Percentiles rank a stretch among this genome's conserved stretches.
Conservation (phyloP, 2,888 invertebrate genomes). For the Ommatoiulus sabulosus region DNA sequence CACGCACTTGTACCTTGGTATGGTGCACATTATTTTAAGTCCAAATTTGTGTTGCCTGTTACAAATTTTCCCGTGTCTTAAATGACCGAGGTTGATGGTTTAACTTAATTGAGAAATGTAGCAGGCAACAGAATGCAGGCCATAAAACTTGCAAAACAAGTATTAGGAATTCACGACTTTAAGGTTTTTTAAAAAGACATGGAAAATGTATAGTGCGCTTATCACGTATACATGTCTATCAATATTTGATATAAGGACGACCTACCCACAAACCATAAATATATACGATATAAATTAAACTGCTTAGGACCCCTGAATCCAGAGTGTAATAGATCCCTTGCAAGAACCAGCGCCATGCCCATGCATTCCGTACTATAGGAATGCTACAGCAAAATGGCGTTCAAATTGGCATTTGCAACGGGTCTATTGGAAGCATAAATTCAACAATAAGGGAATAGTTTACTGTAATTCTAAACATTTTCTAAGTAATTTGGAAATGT, state of each 20-base stretch:
- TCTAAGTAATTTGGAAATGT: background rate
- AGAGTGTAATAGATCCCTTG: conserved; percentile 12
- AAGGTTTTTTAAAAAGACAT: background rate
- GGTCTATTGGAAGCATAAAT: conserved; percentile 31
- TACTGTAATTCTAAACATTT: background rate
- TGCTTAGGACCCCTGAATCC: background rate
- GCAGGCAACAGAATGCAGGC: conserved; percentile 35
- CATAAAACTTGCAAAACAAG: conserved; percentile 2
- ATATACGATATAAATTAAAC: conserved; percentile 17
- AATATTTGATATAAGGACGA: background rate
- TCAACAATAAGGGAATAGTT: background rate
- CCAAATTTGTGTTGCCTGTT: conserved; percentile 13
- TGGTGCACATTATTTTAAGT: conserved; percentile 27
- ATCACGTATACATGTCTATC: background rate
- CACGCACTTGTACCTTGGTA: conserved; percentile 34
- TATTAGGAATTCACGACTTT: conserved; percentile 23
- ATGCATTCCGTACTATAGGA: background rate
- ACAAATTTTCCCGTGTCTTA: background rate
- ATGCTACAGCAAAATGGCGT: background rate
- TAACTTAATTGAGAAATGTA: background rate
- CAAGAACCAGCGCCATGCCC: background rate
- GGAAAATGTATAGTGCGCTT: background rate
- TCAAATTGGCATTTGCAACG: background rate
- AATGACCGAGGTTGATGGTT: background rate
- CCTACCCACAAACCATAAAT: conserved; percentile 15